Conservation (phyloP, 2,113 vertebrate species). For the Aphelocoma coerulescens region DNA sequence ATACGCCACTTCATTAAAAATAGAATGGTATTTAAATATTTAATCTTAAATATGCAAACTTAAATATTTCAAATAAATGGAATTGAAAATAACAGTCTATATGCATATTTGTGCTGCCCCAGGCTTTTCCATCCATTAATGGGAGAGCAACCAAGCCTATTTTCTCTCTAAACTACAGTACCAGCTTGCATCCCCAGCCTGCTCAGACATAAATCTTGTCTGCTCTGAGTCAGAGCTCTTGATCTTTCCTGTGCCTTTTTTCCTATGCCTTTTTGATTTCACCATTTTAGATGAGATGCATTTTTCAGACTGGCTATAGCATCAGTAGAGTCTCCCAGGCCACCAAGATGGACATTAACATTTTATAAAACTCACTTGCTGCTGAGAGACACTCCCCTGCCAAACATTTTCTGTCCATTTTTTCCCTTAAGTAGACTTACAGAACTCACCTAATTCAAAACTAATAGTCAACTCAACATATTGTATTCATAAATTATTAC, state of each 20-base stretch:
- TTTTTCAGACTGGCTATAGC: neutral
- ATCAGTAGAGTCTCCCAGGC: neutral
- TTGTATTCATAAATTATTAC: conserved; percentile 8
- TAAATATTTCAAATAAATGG: neutral
- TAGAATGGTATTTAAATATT: neutral
- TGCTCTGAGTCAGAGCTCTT: neutral
- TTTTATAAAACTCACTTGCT: neutral
- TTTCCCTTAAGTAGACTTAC: neutral
- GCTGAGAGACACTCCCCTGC: neutral
- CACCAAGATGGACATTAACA: neutral
- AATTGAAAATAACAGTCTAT: neutral
- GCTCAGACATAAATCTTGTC: neutral
- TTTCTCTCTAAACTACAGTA: neutral
- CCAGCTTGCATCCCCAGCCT: neutral
- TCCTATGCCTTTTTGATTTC: neutral
- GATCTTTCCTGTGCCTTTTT: neutral
- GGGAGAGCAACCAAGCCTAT: neutral
- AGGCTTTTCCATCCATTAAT: neutral
- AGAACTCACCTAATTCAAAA: neutral
- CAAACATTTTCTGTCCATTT: neutral
- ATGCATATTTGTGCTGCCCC: neutral
- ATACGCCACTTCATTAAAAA: neutral
- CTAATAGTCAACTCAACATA: neutral
- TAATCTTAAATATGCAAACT: neutral
- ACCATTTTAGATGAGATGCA: neutral